Base-by-base conservation (phyloP, 2,888 invertebrate species). In the Luperina nickerlii region DNA sequence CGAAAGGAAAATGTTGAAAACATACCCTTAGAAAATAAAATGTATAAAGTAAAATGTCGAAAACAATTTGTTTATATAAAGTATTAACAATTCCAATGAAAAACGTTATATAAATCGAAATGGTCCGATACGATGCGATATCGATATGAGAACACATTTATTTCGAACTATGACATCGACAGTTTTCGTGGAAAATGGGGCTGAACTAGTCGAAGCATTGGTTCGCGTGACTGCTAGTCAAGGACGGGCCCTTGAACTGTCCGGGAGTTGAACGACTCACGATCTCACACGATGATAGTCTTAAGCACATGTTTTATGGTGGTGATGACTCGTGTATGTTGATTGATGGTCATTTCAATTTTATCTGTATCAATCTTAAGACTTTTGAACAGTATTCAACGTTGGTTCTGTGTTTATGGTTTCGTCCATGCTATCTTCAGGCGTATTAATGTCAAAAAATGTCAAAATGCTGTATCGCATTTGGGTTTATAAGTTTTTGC, bases 201-300 rank as follows among this genome's bases (percentile, higher is more conserved):
- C 81, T 88, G 87, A 88, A 88, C 83, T 86, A 86, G 85, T 89
- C 85, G 89, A 90, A 90, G 81, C 82, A 82, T 75, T 82, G 24
- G 76, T 84, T 90, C 83, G 91, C 92, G 91, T 92, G 92, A 89
- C 90, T 82, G 68, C 76, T 76, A 80, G 81, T 86, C 88, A 88
- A 89, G 84, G 88, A 83, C 89, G 88, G 70, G 89, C 77, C 92
- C 93, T 92, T 93, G 92, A 92, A 92, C 92, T 88, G 88, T 82
- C 80, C 82, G 78, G 84, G 87, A 87, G 89, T 88, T 89, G 86
- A 88, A 88, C 89, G 91, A 90, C 89, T 90, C 88, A 82, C 81
- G 66, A 66, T 78, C 84, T 84, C 77, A 57, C 78, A 84, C 84
- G 70, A 79, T 81, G 75, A 81, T 87, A 81, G 77, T 74, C 75